Conservation (phyloP, 1,140 invertebrate species). For the Littorina saxatilis region DNA sequence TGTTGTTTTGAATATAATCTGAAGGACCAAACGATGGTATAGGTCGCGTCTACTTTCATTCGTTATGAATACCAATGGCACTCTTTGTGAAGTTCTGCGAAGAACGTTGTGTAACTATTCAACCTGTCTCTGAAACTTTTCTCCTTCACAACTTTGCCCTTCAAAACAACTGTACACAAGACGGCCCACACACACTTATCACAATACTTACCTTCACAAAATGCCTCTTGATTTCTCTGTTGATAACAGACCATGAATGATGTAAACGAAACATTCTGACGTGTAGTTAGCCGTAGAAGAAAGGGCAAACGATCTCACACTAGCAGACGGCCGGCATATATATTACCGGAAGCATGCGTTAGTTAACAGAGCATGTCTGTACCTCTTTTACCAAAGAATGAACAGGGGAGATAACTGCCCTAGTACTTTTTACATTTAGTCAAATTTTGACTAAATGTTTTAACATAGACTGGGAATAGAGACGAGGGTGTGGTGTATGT, state of each 20-base stretch:
- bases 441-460: too few species aligned
- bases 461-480: too few species aligned
- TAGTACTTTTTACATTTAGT: neutral
- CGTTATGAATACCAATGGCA: neutral
- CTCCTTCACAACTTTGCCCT: constrained; percentile 3
- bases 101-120: neutral
- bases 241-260: neutral
- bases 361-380: neutral
- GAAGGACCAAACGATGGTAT: too few species aligned
- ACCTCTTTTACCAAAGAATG: neutral
- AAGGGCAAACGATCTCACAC: neutral
- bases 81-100: neutral
- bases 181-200: neutral
- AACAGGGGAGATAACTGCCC: neutral
- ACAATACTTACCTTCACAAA: constrained; percentile 11
- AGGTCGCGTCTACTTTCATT: too few species aligned
- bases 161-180: neutral
- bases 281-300: neutral
- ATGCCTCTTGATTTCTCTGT: constrained; percentile 13
- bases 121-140: neutral
- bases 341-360: neutral
- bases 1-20: too few species aligned
- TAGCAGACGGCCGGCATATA: constrained; percentile 20
- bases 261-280: neutral
- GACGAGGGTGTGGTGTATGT: too few species aligned